Evolutionary conservation across 2,113 vertebrate genomes (phyloP), one percentile per base, ranked within the genome.

Genomic region (Pygoscelis adeliae): DNA sequence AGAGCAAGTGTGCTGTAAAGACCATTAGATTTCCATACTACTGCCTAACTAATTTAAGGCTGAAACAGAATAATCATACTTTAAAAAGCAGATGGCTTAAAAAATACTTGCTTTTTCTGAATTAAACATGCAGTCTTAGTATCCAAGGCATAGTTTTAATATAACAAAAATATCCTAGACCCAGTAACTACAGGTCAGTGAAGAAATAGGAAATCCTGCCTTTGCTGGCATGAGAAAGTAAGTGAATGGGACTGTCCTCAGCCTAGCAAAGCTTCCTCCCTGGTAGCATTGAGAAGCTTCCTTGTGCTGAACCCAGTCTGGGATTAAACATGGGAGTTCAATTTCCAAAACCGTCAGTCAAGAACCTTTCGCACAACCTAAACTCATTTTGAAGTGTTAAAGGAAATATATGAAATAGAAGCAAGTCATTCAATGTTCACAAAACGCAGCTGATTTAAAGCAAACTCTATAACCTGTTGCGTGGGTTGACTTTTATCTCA

Each of bases 401-500:
- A 79, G 47, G 47, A 92, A 74, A 93, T n/a, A 67, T 2, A 69
- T 20, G 14, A 76, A 91, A 76, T 16, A 79, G 29, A 79, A 78
- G 40, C 36, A 58, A 93, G 52, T 22, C 14, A 62, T 83, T 72
- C 87, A 70, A 22, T 27, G 49, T 46, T 86, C 72, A 92, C 52
- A 71, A 71, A 94, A 76, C 0, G 0, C 46, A 86, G 69, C 26
- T 50, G 66, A 89, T 87, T 87, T 79, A 89, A 97, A 94, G 93
- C 49, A 58, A 96, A 94, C 58, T 42, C 32, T 42, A 63, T 59
- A 89, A 96, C 77, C 59, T 95, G 73, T 77, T 89, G 82, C 3
- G 3, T 66, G 61, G 58, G 55, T 74, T 89, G 89, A 70, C 91
- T 93, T 94, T 82, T 89, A 85, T 94, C 94, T 96, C 79, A 50